Evolutionary conservation across 2,797 vertebrate species (phyloP).

Genomic region (Urocyon cinereoargenteus): DNA sequence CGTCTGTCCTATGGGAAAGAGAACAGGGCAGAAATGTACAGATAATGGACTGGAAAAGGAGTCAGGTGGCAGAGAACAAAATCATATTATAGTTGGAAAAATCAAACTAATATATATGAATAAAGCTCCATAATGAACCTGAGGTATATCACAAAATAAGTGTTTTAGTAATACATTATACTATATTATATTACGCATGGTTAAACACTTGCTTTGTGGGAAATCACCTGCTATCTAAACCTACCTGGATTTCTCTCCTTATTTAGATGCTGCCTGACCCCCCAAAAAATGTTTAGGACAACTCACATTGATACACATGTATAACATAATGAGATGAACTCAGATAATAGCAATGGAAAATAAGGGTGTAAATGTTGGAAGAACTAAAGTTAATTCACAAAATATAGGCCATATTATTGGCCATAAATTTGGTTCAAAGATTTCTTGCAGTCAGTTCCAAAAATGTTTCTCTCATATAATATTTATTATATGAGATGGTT

Average conservation of each 20-base stretch:
- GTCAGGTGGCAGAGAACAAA: not conserved
- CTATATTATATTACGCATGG: not conserved
- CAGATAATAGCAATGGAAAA: not conserved
- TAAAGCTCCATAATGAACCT: not conserved
- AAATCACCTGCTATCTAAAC: not conserved
- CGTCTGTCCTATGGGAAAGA: not conserved
- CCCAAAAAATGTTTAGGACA: not conserved
- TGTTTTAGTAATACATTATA: not conserved
- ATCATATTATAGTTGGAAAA: not conserved
- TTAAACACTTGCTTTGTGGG: not conserved
- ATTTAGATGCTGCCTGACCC: not conserved
- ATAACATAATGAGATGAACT: not conserved
- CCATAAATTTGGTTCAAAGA: conserved; percentile 5
- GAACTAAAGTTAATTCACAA: conserved; percentile 5
- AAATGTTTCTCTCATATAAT: conserved; percentile 7
- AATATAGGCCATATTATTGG: not conserved
- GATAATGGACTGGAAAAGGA: not conserved
- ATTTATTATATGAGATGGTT: not conserved
- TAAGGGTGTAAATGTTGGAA: not conserved
- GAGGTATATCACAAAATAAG: not conserved
- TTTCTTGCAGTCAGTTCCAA: not conserved
- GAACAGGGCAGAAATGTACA: not conserved
- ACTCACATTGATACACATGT: not conserved
- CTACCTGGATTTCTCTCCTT: not conserved
- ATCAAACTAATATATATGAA: not conserved